Evolutionary conservation across 2,797 vertebrate genomes (phyloP), one percentile per base, ranked within the genome.

Genomic region (Myiotriccus ornatus): DNA sequence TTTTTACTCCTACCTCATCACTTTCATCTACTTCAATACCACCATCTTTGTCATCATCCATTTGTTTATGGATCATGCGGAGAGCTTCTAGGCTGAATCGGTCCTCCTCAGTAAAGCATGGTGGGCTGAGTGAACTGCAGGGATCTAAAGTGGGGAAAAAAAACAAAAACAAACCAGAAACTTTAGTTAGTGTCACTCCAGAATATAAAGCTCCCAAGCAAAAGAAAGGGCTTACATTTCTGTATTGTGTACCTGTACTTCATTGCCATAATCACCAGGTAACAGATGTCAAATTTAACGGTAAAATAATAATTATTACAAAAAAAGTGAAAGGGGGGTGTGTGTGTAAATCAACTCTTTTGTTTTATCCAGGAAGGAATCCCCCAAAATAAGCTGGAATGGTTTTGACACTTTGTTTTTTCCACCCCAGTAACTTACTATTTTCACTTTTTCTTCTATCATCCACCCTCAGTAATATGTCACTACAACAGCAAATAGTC

Each of bases 11-110:
- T 98, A 99, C 99, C 99, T 99, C 99, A 95, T 99, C 98, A 25
- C 99, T 99, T 98, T 99, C 99, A 89, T 99, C 99, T 93, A 99
- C 99, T 97, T 99, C 99, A 52, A 99, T 99, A 7, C 99, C 99
- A 25, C 99, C 99, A 55, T 99, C 99, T 74, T 99, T 99, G 98
- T 99, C 99, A 63, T 99, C 99, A 39, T 99, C 99, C 98, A 99
- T 99, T 96, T 99, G 99, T 89, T 99, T 99, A 97, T 99, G 99
- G 96, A 99, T 99, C 97, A 98, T 99, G 41, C 99, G 98, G 79
- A 99, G 98, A 34, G 99, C 99, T 94, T 99, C 99, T 47, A 99
- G 98, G 84, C 99, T 99, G 97, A 98, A 99, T 84, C 99, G 98
- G 90, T 99, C 99, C 52, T 98, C 99, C 73, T 99, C 99, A 22